A percentile compares a stretch with the other conserved stretches of the same genome.
Conservation (phyloP, 2,888 invertebrate genomes). For the Phania funesta region DNA sequence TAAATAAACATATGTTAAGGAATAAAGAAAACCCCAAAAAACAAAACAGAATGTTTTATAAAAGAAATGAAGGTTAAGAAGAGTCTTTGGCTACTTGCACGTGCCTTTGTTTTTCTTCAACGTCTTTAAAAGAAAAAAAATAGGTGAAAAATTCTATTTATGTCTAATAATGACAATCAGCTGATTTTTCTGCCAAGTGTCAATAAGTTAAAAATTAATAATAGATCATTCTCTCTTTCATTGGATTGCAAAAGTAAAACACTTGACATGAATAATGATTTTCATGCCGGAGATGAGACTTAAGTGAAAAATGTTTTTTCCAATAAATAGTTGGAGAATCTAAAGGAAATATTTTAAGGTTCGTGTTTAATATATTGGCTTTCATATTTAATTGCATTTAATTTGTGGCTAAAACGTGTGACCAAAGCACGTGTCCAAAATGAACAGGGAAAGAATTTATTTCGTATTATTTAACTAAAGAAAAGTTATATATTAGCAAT, state of each 20-base stretch:
- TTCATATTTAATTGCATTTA: slow-evolving; percentile 36
- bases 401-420: slow-evolving; percentile 8
- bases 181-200: slow-evolving; percentile 65
- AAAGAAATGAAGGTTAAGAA: slow-evolving; percentile 1
- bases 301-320: neutral
- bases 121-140: neutral
- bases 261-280: slow-evolving; percentile 58
- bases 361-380: slow-evolving; percentile 37
- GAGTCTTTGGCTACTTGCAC: neutral
- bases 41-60: no score
- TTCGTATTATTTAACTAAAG: no score
- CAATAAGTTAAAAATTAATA: slow-evolving; percentile 54
- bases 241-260: slow-evolving; percentile 18
- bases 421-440: slow-evolving; percentile 57
- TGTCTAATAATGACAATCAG: slow-evolving; percentile 62
- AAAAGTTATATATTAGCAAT: no score
- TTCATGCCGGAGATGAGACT: slow-evolving; percentile 20
- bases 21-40: neutral
- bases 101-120: slow-evolving; percentile 7
- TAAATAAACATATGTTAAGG: slow-evolving; percentile 10
- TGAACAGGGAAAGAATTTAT: neutral
- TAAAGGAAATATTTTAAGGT: neutral
- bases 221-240: slow-evolving; percentile 59
- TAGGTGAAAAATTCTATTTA: slow-evolving; percentile 10
- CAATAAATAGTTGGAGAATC: no score